These are phyloP conservation scores for Drosophila obscura DNA, from an alignment of 1,140 invertebrate species.

Conservation along the genomic window DNA sequence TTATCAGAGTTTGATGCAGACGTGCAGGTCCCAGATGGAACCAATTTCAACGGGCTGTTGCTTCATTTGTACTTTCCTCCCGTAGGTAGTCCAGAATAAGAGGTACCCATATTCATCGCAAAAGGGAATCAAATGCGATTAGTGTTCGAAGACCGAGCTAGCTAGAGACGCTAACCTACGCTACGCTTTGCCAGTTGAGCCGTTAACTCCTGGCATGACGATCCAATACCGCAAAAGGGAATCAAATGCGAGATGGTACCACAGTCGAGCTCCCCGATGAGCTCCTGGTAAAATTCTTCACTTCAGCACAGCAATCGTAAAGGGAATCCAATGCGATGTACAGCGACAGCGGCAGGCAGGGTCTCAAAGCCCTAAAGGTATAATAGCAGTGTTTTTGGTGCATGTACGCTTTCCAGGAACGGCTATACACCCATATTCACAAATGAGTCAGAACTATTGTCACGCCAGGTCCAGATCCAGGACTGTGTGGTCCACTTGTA, in stretches of 20 bases:
- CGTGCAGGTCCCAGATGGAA: constrained; percentile 11
- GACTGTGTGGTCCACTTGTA: constrained; percentile 6
- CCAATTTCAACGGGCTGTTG: constrained; percentile 50
- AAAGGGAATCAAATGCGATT: constrained; percentile 81
- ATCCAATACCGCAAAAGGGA: constrained; percentile 75
- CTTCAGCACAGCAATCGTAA: constrained; percentile 57
- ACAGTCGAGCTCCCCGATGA: constrained; percentile 35
- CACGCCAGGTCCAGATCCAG: constrained; percentile 1
- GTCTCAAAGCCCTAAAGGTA: constrained; percentile 29
- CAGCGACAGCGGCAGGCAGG: constrained; percentile 65
- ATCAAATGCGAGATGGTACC: constrained; percentile 78
- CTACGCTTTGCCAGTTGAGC: constrained; percentile 72
- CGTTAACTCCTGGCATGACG: constrained; percentile 74
- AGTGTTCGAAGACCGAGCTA: constrained; percentile 73
- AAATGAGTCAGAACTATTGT: constrained; percentile 18
- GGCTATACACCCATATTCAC: not conserved
- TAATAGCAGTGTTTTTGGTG: constrained; percentile 24
- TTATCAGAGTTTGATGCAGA: constrained; percentile 3
- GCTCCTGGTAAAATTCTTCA: constrained; percentile 21
- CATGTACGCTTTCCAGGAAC: constrained; percentile 36
- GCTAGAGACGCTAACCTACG: constrained; percentile 31
- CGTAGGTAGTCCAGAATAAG: constrained; percentile 55
- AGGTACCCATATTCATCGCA: constrained; percentile 65
- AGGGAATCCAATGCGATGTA: constrained; percentile 75
- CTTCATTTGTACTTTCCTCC: constrained; percentile 33